phyloP scores from a whole-genome alignment of 2,888 invertebrate genomes.

The Drymonia ruficornis region DNA sequence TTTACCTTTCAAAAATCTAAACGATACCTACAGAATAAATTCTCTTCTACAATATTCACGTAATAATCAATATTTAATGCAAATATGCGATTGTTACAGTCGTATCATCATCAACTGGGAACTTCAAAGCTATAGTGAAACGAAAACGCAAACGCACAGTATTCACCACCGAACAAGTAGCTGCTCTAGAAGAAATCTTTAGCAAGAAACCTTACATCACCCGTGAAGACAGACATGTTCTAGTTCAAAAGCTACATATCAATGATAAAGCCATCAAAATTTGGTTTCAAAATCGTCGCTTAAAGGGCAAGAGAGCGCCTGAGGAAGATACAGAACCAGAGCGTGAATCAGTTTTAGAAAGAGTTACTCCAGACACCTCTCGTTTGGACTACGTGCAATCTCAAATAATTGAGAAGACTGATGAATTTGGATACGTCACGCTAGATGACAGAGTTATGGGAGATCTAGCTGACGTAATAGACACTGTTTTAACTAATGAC shows the following conservation, averaged over 20 bases:
- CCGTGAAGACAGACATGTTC: conserved; percentile 87
- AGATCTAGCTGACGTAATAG: conserved; percentile 50
- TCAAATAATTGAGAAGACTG: conserved; percentile 49
- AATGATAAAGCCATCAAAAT: conserved; percentile 90
- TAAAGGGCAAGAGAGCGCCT: conserved; percentile 86
- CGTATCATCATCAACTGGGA: conserved; percentile 30
- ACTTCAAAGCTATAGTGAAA: conserved; percentile 45
- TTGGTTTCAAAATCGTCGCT: conserved; percentile 91
- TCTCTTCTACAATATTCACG: no score
- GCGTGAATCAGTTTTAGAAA: conserved; percentile 9
- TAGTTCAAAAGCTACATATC: conserved; percentile 85
- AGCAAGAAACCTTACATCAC: conserved; percentile 87
- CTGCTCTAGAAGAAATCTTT: conserved; percentile 89
- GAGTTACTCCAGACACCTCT: conserved; percentile 19
- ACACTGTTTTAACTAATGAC: conserved; percentile 36
- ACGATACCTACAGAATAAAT: no score
- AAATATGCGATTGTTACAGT: conserved; percentile 29
- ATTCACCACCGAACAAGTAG: conserved; percentile 89
- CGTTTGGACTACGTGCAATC: conserved; percentile 52
- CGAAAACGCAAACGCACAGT: conserved; percentile 89
- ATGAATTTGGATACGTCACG: conserved; percentile 56
- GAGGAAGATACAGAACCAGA: conserved; percentile 16
- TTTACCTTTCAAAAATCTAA: background rate
- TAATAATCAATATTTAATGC: no score
- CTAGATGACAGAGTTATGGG: conserved; percentile 52